Evolutionary conservation across 2,113 vertebrate species (phyloP).

Genomic region (Barnardius zonarius): DNA sequence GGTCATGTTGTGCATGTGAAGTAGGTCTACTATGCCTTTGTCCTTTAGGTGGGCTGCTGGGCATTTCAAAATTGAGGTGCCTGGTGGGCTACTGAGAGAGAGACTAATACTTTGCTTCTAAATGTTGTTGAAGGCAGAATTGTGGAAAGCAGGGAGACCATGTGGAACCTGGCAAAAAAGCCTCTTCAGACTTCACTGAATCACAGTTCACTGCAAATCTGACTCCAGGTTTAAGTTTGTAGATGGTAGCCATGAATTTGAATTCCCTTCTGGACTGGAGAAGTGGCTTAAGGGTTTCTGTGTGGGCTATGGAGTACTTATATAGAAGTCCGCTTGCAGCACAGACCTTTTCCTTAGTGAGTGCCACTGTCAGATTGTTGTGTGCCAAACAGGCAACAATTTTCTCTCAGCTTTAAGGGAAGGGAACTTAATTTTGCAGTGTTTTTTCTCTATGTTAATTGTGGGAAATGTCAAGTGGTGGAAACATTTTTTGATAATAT

Average conservation of each 20-base stretch:
- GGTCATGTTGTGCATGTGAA: not conserved
- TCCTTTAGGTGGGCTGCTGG: not conserved
- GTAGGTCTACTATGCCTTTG: not conserved
- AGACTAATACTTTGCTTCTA: not conserved
- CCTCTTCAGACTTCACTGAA: not conserved
- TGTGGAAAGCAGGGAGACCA: not conserved
- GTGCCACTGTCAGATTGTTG: not conserved
- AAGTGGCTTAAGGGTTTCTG: not conserved
- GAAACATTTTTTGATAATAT: conserved; percentile 34
- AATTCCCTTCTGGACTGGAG: not conserved
- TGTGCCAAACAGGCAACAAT: not conserved
- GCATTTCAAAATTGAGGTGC: not conserved
- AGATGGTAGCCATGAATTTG: not conserved
- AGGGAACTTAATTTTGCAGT: not conserved
- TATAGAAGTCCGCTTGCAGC: not conserved
- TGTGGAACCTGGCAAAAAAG: not conserved
- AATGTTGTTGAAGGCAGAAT: not conserved
- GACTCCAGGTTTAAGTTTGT: not conserved
- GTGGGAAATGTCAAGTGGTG: not conserved
- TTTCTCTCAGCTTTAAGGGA: not conserved
- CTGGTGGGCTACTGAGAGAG: not conserved
- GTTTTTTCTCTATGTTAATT: not conserved
- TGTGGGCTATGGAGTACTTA: not conserved
- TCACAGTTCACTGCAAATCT: not conserved
- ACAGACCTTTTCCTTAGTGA: not conserved